phyloP scores from a whole-genome alignment of 1,140 invertebrate species.

The Zaprionus inermis region DNA sequence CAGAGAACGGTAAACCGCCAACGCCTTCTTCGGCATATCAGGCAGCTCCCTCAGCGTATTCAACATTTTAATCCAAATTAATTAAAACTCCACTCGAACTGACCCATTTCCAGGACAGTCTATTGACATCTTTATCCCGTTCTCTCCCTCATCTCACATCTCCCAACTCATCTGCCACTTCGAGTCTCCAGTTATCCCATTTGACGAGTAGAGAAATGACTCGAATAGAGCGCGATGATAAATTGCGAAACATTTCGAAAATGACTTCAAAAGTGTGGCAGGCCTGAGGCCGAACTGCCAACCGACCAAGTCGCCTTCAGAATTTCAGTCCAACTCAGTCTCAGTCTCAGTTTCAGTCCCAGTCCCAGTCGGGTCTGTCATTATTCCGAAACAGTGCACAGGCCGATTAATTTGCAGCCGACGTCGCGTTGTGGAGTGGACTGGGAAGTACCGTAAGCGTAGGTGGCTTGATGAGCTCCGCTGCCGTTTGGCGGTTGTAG shows the following conservation, averaged over 20 bases:
- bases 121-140: constrained; percentile 49
- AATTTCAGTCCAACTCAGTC: constrained; percentile 8
- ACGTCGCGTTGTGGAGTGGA: constrained; percentile 19
- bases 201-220: constrained; percentile 54
- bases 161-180: not conserved
- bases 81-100: constrained; percentile 65
- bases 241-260: constrained; percentile 61
- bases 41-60: constrained; percentile 44
- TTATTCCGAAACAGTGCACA: constrained; percentile 52
- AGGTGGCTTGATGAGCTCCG: constrained; percentile 76
- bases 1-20: constrained; percentile 73
- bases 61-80: constrained; percentile 79
- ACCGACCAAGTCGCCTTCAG: constrained; percentile 11
- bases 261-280: constrained; percentile 65
- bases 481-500: constrained; percentile 45
- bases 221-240: constrained; percentile 54
- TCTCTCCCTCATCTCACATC: not conserved
- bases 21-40: constrained; percentile 76
- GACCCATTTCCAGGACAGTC: constrained; percentile 54
- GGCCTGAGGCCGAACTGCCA: constrained; percentile 31
- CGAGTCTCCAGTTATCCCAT: not conserved
- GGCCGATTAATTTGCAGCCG: constrained; percentile 72
- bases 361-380: constrained; percentile 27
- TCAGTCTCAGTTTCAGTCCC: not conserved
- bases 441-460: constrained; percentile 71